A percentile compares a stretch with the other conserved stretches of the same genome.
These are phyloP conservation scores for Cydia strobilella DNA, from an alignment of 1,140 invertebrate genomes.

Conservation along the genomic window DNA sequence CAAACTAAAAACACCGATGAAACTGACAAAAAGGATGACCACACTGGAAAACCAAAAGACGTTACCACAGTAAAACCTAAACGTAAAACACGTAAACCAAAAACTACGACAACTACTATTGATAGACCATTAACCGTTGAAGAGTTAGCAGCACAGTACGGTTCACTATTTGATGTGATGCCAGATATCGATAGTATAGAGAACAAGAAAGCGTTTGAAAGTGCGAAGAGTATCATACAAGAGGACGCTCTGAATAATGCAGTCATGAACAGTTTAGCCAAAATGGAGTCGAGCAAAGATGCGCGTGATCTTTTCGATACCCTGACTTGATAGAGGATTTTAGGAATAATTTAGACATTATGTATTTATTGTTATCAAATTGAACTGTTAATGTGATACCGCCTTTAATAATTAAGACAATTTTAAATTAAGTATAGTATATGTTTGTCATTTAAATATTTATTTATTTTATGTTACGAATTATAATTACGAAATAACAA, in stretches of 20 bases:
- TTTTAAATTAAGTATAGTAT: not conserved
- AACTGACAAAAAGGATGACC: not conserved
- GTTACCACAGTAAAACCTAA: constrained; percentile 16
- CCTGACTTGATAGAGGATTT: not conserved
- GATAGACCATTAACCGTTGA: constrained; percentile 9
- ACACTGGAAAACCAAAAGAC: not conserved
- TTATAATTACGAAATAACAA: no score
- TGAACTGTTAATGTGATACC: constrained; percentile 22
- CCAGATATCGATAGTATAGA: constrained; percentile 5
- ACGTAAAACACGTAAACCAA: not conserved
- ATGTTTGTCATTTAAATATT: not conserved
- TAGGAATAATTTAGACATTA: not conserved
- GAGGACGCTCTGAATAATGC: not conserved
- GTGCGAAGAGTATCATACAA: constrained; percentile 3
- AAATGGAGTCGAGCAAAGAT: constrained; percentile 2
- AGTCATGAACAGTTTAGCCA: not conserved
- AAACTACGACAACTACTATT: constrained; percentile 3
- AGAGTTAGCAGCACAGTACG: constrained; percentile 10
- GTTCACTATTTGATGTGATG: constrained; percentile 9
- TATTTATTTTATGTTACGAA: no score
- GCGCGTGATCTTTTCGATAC: constrained; percentile 7
- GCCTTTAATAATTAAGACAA: constrained; percentile 8
- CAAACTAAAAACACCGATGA: not conserved
- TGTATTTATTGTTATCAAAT: not conserved
- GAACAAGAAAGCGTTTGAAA: not conserved